phyloP scores from a whole-genome alignment of 2,113 vertebrate genomes.

The Triplophysa rosa region DNA sequence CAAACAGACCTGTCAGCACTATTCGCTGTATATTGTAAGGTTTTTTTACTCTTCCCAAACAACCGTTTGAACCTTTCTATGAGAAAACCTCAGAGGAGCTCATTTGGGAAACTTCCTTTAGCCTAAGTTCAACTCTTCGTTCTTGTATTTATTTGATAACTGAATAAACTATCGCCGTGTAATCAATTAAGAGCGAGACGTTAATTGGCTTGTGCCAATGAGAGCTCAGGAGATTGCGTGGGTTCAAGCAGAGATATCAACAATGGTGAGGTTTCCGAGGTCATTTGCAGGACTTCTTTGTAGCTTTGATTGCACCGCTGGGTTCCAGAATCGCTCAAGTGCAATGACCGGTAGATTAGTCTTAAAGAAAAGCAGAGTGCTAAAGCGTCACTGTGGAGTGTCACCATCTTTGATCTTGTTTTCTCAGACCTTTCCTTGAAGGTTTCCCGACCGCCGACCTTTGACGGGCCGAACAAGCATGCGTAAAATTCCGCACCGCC shows the following conservation, averaged over 20 bases:
- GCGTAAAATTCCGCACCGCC: constrained; percentile 59
- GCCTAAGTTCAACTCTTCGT: constrained; percentile 49
- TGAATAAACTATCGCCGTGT: constrained; percentile 68
- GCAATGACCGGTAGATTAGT: constrained; percentile 44
- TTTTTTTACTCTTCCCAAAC: not conserved
- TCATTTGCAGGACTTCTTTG: constrained; percentile 65
- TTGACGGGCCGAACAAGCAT: constrained; percentile 41
- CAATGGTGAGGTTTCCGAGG: constrained; percentile 61
- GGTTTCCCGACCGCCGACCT: constrained; percentile 5
- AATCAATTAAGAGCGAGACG: constrained; percentile 71
- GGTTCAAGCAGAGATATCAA: constrained; percentile 61
- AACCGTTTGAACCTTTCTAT: not conserved
- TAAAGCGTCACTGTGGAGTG: constrained; percentile 47
- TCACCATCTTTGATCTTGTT: constrained; percentile 64
- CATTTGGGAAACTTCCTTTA: constrained; percentile 56
- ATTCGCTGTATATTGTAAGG: not conserved
- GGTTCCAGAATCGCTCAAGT: constrained; percentile 48
- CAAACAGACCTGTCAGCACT: constrained; percentile 23
- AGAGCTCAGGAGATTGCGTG: constrained; percentile 56
- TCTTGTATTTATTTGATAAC: constrained; percentile 71
- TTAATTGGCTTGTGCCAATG: constrained; percentile 76
- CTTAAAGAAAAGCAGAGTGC: constrained; percentile 26
- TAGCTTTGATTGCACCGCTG: constrained; percentile 63
- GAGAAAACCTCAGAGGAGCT: constrained; percentile 48
- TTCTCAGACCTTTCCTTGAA: constrained; percentile 3